phyloP scores from a whole-genome alignment of 1,140 invertebrate genomes.

The Mesaphorura yosii region DNA sequence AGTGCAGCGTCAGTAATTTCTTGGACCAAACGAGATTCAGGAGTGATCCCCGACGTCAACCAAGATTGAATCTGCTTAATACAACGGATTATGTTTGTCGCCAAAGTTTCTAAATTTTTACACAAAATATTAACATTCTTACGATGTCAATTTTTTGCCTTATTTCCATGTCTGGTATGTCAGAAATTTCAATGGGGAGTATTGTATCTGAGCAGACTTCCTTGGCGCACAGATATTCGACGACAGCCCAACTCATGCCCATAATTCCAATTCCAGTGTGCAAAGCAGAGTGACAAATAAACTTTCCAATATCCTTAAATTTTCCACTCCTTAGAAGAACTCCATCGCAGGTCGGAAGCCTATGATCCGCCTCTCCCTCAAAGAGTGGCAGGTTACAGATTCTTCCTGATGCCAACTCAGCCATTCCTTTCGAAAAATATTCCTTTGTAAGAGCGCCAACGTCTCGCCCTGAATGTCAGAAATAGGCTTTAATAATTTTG shows the following conservation, averaged over 20 bases:
- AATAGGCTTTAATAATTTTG: too few relatives aligned
- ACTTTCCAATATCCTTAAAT: background rate
- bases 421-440: constrained; percentile 1
- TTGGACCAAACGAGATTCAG: too few relatives aligned
- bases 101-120: too few relatives aligned
- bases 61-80: too few relatives aligned
- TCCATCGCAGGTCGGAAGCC: background rate
- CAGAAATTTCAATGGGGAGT: background rate
- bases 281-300: constrained; percentile 2
- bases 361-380: constrained; percentile 3
- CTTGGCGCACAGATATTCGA: background rate
- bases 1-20: background rate
- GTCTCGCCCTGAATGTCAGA: constrained; percentile 7
- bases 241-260: background rate
- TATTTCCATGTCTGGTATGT: constrained; percentile 1
- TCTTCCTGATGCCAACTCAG: background rate
- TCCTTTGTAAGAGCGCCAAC: constrained; percentile 9
- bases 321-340: background rate
- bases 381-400: background rate
- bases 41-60: too few relatives aligned
- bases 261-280: constrained; percentile 1
- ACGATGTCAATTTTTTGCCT: background rate
- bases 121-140: too few relatives aligned
- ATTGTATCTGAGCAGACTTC: background rate
- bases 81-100: too few relatives aligned